These are phyloP conservation scores for Camponotus fellah DNA, from an alignment of 2,888 invertebrate species.

Conservation along the genomic window DNA sequence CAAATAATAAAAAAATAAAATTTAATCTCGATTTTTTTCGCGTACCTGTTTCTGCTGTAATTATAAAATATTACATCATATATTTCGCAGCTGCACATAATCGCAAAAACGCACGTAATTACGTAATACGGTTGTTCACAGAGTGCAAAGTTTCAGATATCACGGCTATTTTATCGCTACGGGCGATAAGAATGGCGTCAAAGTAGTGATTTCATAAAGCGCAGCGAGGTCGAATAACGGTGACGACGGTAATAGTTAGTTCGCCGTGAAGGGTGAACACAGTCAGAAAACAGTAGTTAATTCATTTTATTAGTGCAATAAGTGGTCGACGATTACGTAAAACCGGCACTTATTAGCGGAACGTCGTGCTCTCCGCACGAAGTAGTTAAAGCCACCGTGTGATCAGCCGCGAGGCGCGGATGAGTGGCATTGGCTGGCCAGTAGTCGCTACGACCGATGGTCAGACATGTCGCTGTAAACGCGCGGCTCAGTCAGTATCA, in stretches of 20 bases:
- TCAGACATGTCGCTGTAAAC: conserved; percentile 8
- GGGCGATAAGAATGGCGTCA: background rate
- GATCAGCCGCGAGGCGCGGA: conserved; percentile 19
- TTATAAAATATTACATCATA: background rate
- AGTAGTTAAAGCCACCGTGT: conserved; percentile 22
- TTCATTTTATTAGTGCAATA: background rate
- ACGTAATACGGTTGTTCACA: background rate
- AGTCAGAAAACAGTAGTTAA: conserved; percentile 30
- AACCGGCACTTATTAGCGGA: conserved; percentile 29
- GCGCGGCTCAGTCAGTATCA: conserved; percentile 37
- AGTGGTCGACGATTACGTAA: conserved; percentile 14
- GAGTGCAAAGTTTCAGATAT: background rate
- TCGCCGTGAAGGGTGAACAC: background rate
- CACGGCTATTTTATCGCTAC: background rate
- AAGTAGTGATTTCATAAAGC: conserved; percentile 24
- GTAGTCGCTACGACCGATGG: conserved; percentile 15
- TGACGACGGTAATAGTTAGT: conserved; percentile 10
- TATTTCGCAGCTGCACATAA: background rate
- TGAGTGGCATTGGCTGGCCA: background rate
- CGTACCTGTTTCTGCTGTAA: background rate
- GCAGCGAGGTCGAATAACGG: background rate
- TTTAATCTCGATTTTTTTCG: background rate
- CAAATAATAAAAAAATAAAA: conserved; percentile 2
- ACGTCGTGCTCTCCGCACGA: background rate
- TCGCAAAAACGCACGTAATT: background rate